Evolutionary conservation across 2,797 vertebrate genomes (phyloP).

Genomic region (Hydrophis major): DNA sequence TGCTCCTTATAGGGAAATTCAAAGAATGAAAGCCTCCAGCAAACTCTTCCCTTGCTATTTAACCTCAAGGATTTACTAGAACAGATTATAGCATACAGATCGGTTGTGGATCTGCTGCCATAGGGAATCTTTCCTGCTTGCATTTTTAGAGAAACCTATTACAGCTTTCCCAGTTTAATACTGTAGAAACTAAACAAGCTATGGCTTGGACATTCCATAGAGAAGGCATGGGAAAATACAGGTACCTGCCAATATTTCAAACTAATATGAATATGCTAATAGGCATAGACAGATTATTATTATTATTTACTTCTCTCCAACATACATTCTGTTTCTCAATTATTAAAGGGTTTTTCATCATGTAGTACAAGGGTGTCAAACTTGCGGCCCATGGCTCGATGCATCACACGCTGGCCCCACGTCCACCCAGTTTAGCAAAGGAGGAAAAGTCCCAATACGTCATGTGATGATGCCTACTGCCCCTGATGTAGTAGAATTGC

Average conservation of each 20-base stretch:
- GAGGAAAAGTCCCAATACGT: no score
- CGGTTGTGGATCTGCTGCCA: background rate
- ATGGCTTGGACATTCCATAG: background rate
- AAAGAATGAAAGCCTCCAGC: background rate
- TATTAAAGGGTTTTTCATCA: background rate
- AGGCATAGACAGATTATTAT: background rate
- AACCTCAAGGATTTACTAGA: background rate
- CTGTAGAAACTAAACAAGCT: background rate
- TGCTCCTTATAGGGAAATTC: background rate
- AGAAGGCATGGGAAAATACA: background rate
- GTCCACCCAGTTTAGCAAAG: no score
- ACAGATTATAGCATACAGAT: background rate
- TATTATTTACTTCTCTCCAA: background rate
- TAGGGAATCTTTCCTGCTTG: background rate
- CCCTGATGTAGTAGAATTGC: background rate
- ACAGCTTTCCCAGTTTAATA: background rate
- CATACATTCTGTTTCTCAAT: background rate
- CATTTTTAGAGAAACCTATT: background rate
- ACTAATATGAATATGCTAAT: background rate
- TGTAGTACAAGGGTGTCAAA: background rate
- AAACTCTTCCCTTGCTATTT: background rate
- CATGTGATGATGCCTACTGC: no score
- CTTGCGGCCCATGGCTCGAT: no score
- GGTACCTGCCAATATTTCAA: background rate
- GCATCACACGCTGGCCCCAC: no score